Percentiles rank a stretch among this genome's conserved stretches.
phyloP scores from a whole-genome alignment of 2,797 vertebrate genomes.

The Eospalax fontanierii region DNA sequence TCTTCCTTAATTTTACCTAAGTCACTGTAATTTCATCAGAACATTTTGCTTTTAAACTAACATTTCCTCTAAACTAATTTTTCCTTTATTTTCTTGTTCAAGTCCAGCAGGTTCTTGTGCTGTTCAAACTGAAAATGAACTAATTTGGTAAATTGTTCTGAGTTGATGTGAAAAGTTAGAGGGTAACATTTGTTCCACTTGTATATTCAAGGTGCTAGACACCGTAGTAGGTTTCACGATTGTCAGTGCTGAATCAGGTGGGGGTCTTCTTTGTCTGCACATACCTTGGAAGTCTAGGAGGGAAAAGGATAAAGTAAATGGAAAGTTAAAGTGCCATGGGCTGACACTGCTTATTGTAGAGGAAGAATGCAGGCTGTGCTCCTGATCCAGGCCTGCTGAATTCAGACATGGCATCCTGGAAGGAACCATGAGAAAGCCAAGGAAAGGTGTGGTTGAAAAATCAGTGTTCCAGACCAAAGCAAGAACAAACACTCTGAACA shows the following conservation, averaged over 20 bases:
- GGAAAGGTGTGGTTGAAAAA: neutral
- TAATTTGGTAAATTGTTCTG: neutral
- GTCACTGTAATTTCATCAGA: neutral
- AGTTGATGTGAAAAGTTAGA: neutral
- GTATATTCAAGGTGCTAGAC: neutral
- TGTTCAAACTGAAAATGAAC: neutral
- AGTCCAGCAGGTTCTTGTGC: neutral
- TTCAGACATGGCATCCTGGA: neutral
- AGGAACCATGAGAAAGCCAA: neutral
- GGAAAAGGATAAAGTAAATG: neutral
- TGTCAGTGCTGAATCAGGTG: neutral
- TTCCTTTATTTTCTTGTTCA: constrained; percentile 20
- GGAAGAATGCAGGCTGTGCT: neutral
- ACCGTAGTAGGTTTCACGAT: neutral
- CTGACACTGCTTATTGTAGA: neutral
- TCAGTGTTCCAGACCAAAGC: neutral
- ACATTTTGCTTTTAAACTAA: constrained; percentile 1
- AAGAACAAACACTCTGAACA: neutral
- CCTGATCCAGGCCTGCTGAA: neutral
- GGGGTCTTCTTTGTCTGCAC: neutral
- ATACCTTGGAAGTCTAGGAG: neutral
- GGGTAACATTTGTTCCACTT: neutral
- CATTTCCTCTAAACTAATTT: neutral
- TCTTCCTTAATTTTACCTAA: neutral
- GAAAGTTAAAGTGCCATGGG: neutral